Evolutionary conservation across 2,113 vertebrate species (phyloP), one percentile per base, ranked within the genome.

Genomic region (Suncus etruscus): DNA sequence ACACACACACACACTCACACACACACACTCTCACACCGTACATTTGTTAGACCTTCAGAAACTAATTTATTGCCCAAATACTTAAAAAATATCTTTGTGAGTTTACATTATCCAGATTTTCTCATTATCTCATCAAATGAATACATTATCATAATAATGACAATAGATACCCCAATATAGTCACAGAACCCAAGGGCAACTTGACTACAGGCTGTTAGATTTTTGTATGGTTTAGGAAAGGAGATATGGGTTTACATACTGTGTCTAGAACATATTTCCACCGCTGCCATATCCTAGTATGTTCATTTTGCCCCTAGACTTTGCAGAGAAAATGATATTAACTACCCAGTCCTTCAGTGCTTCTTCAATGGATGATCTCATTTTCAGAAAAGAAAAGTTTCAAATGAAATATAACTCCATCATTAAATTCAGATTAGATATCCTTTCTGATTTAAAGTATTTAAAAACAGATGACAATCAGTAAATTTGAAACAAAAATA

Each of bases 181-280:
- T 85, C 47, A 54, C 48, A 96, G 89, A 77, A 90, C 79, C 27
- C 27, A 96, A 83, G 77, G 87, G 22, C 27, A 95, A 90, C 24
- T 66, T 95, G 47, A 85, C 66, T 80, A 89, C 90, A 93, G 75
- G 72, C 83, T 87, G 24, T 39, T 50, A 94, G 80, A 72, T 83
- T 51, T 70, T 48, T 94, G 70, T 83, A 77, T 96, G 65, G 83
- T 90, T 2, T 95, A 86, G 92, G 96, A 94, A 94, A 95, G 90
- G 45, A 48, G 87, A 70, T 88, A 94, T 80, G 77, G 84, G 51
- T 32, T 11, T 51, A 68, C n/a, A 50, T 45, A 20, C 47, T 9
- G n/a, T 73, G 77, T 84, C 39, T 63, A 69, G 65, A 90, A 90
- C n/a, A 85, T 50, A 88, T 63, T 87, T 80, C 65, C 87, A 8